Evolutionary conservation across 1,140 invertebrate genomes (phyloP).

Genomic region (Drosophila bocki): DNA sequence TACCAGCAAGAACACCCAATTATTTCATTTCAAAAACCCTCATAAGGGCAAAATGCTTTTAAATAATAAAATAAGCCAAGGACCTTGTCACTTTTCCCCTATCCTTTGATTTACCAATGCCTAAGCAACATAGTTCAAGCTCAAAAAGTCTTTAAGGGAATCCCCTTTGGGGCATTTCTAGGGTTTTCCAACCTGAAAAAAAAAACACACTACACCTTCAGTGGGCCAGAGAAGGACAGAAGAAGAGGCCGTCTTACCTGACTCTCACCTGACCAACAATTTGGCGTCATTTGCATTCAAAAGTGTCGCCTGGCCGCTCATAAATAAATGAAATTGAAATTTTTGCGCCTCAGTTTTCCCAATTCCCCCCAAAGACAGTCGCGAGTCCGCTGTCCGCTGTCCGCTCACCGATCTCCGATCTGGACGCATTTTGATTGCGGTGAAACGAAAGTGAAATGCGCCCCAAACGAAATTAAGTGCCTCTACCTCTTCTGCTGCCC

Average conservation of each 20-base stretch:
- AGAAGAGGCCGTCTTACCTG: neutral
- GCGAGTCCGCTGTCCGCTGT: neutral
- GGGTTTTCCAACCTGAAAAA: neutral
- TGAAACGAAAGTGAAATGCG: slow-evolving; percentile 79
- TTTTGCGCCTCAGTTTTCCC: slow-evolving; percentile 63
- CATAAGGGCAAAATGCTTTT: neutral
- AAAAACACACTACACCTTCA: neutral
- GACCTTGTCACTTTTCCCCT: neutral
- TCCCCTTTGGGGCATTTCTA: slow-evolving; percentile 12
- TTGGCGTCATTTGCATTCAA: slow-evolving; percentile 71
- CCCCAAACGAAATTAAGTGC: slow-evolving; percentile 68
- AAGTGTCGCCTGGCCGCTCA: slow-evolving; percentile 55
- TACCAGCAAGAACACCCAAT: neutral
- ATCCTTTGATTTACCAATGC: neutral
- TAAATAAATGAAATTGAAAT: slow-evolving; percentile 78
- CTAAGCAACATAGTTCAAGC: neutral
- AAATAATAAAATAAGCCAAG: neutral
- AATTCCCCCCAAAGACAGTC: neutral
- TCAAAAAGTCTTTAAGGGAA: neutral
- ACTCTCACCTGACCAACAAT: slow-evolving; percentile 44
- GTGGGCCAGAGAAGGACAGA: neutral
- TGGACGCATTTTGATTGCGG: slow-evolving; percentile 63
- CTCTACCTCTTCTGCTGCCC: slow-evolving; percentile 6
- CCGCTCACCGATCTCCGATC: slow-evolving; percentile 27
- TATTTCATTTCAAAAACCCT: neutral